These are phyloP conservation scores for Protobothrops flavoviridis DNA, from an alignment of 2,113 vertebrate genomes.

Conservation along the genomic window DNA sequence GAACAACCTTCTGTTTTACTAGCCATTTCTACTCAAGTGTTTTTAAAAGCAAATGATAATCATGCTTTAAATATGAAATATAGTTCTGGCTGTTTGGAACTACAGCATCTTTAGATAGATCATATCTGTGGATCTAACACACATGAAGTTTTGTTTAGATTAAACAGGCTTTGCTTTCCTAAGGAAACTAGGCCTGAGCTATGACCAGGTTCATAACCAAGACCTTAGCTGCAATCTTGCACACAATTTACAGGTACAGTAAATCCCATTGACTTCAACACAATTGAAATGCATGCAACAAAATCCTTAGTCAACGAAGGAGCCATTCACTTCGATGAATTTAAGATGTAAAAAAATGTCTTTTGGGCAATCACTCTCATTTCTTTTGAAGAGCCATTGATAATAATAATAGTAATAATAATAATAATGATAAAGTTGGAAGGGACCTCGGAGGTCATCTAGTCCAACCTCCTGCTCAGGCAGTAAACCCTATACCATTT, in stretches of 20 bases:
- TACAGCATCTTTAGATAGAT: background rate
- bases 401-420: too few relatives aligned
- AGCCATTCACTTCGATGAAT: background rate
- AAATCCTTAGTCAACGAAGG: background rate
- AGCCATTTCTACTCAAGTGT: background rate
- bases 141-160: background rate
- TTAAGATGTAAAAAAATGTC: background rate
- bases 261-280: slow-evolving; percentile 4
- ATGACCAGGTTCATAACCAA: background rate
- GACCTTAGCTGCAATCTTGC: background rate
- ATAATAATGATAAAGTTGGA: too few relatives aligned
- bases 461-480: too few relatives aligned
- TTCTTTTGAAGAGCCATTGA: background rate
- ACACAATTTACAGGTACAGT: background rate
- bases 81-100: background rate
- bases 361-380: background rate
- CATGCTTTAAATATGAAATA: background rate
- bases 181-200: background rate
- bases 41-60: background rate
- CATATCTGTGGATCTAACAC: background rate
- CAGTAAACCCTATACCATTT: too few relatives aligned
- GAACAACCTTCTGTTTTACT: background rate
- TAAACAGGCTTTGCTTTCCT: background rate
- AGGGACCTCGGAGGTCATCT: too few relatives aligned
- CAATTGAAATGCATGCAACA: background rate